Evolutionary conservation across 23 tunicate genomes (phyloP).

Genomic region (Styela clava): DNA sequence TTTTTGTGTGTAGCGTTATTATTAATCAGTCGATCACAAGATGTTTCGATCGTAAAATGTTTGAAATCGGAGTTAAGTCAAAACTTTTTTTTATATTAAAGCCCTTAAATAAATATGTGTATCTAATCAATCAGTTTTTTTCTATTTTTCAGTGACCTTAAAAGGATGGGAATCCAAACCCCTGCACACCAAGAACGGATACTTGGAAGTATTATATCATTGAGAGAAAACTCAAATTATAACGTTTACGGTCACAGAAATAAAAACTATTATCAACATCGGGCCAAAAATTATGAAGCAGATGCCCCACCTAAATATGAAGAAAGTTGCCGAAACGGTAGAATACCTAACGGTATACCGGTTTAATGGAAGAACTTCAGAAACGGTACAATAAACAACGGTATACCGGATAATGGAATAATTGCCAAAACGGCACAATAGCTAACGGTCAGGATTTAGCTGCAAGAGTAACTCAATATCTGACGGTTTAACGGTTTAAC

Average conservation of each 20-base stretch:
- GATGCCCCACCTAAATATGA: slow-evolving; percentile 30
- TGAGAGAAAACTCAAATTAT: slow-evolving; percentile 5
- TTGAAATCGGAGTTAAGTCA: too few species aligned
- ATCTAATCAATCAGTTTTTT: too few species aligned
- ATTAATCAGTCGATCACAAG: too few species aligned
- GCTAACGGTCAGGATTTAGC: too few species aligned
- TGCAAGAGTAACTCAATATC: too few species aligned
- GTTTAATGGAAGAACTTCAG: neutral
- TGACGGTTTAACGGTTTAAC: too few species aligned
- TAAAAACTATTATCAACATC: slow-evolving; percentile 27
- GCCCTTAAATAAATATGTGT: too few species aligned
- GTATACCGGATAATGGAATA: too few species aligned
- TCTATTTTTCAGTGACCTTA: slow-evolving; percentile 66
- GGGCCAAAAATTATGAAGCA: slow-evolving; percentile 20
- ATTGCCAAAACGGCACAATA: too few species aligned
- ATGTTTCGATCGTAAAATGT: too few species aligned
- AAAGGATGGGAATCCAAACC: slow-evolving; percentile 42
- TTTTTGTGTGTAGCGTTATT: too few species aligned
- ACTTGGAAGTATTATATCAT: slow-evolving; percentile 32
- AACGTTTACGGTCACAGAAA: slow-evolving; percentile 18
- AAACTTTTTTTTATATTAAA: too few species aligned
- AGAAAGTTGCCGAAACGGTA: slow-evolving; percentile 10
- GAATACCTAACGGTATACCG: slow-evolving; percentile 33
- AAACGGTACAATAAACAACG: neutral
- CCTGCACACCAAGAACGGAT: slow-evolving; percentile 47